Evolutionary conservation across 2,888 invertebrate species (phyloP).

Genomic region (Stenodera caucasica): DNA sequence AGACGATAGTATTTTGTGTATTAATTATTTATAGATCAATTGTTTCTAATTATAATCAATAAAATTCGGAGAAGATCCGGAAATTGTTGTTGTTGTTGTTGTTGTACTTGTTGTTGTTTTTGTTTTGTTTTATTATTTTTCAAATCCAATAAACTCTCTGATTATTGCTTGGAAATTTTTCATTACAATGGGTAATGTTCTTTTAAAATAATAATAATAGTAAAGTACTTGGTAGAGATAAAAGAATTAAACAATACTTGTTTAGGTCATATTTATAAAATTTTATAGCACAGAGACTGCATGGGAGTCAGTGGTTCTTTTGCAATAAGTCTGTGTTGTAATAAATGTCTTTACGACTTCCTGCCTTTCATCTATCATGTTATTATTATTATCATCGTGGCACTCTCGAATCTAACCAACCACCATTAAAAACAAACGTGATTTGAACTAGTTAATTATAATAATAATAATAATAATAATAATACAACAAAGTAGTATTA

Average conservation of each 20-base stretch:
- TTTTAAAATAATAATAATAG: neutral
- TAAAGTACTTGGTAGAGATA: neutral
- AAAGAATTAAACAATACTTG: neutral
- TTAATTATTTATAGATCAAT: conserved; percentile 23
- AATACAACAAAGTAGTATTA: no score
- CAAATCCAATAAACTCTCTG: no score
- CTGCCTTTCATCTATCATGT: neutral
- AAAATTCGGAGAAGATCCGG: conserved; percentile 4
- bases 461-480: no score
- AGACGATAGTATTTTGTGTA: conserved; percentile 17
- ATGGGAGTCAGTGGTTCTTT: neutral
- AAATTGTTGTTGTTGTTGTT: neutral
- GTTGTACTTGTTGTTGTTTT: neutral
- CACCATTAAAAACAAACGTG: conserved; percentile 27
- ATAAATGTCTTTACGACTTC: neutral
- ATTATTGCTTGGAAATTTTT: neutral
- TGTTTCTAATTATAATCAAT: conserved; percentile 18
- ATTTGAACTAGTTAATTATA: conserved; percentile 8
- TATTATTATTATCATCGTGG: neutral
- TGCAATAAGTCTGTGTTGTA: neutral
- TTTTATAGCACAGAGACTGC: neutral
- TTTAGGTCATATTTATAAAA: neutral
- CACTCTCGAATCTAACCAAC: neutral
- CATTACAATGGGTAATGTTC: neutral
- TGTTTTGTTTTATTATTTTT: neutral